Conservation (phyloP, 2,113 vertebrate species). For the Rhadina sibilatrix region DNA sequence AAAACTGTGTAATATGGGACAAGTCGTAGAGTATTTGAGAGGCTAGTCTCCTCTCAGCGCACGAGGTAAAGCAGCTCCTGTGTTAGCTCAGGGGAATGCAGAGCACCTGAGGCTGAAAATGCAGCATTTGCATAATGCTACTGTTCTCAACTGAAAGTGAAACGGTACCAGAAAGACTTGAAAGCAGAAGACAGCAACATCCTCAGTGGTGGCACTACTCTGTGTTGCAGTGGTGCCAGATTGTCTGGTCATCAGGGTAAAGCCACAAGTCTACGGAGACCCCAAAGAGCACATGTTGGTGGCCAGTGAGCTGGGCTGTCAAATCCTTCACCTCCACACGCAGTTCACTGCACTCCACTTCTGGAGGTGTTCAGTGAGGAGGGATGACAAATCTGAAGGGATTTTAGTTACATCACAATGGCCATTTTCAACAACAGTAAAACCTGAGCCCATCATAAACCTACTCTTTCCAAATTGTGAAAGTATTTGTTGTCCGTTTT, state of each 20-base stretch:
- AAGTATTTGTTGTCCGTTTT: neutral
- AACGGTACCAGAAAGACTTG: neutral
- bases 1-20: neutral
- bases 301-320: neutral
- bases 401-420: neutral
- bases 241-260: neutral
- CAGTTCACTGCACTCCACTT: neutral
- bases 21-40: neutral
- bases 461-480: neutral
- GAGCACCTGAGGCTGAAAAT: rapidly evolving
- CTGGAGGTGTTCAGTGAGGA: neutral
- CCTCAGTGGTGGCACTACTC: neutral
- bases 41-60: neutral
- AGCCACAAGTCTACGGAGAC: neutral
- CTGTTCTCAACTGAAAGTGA: neutral
- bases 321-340: neutral
- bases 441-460: neutral
- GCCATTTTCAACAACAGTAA: neutral
- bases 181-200: neutral
- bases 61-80: neutral
- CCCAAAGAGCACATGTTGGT: neutral
- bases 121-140: neutral
- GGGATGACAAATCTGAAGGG: neutral
- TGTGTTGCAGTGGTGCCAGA: neutral
- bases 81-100: rapidly evolving